A percentile compares a stretch with the other conserved stretches of the same genome.
Conservation (phyloP, 1,140 invertebrate genomes). For the Lasioglossum albipes region DNA sequence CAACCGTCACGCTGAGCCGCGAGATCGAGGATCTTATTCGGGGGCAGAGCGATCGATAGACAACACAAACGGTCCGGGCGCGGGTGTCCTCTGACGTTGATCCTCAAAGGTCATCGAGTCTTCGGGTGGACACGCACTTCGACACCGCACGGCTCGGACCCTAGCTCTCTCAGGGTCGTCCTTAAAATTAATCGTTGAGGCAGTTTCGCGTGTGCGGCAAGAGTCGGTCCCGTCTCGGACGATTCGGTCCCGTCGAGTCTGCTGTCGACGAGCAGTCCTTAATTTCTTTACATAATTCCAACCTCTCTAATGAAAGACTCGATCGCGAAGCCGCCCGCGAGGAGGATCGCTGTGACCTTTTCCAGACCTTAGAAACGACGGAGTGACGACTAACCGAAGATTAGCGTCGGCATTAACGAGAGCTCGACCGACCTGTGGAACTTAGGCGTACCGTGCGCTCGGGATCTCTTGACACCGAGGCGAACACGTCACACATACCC, state of each 20-base stretch:
- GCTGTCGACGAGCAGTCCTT: not conserved
- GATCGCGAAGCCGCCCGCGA: constrained; percentile 22
- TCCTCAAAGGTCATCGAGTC: constrained; percentile 49
- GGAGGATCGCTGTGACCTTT: constrained; percentile 33
- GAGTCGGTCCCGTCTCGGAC: constrained; percentile 11
- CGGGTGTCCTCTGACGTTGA: not conserved
- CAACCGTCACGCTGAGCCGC: constrained; percentile 26
- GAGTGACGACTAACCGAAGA: constrained; percentile 24
- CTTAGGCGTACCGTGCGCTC: not conserved
- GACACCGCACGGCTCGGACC: constrained; percentile 30
- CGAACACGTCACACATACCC: not conserved
- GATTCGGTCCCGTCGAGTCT: not conserved
- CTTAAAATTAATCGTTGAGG: constrained; percentile 47
- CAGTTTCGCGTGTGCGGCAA: constrained; percentile 41
- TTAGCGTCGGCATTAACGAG: constrained; percentile 16
- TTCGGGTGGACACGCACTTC: not conserved
- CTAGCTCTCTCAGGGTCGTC: constrained; percentile 10
- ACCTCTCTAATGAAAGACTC: constrained; percentile 24
- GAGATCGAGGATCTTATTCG: not conserved
- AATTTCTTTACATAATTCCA: constrained; percentile 14
- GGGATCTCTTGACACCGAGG: no score
- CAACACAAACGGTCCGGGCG: no score
- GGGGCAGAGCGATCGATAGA: not conserved
- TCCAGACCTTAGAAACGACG: constrained; percentile 30
- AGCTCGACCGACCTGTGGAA: constrained; percentile 1